phyloP scores from a whole-genome alignment of 2,888 invertebrate species.

The Eucera pruinosa region DNA sequence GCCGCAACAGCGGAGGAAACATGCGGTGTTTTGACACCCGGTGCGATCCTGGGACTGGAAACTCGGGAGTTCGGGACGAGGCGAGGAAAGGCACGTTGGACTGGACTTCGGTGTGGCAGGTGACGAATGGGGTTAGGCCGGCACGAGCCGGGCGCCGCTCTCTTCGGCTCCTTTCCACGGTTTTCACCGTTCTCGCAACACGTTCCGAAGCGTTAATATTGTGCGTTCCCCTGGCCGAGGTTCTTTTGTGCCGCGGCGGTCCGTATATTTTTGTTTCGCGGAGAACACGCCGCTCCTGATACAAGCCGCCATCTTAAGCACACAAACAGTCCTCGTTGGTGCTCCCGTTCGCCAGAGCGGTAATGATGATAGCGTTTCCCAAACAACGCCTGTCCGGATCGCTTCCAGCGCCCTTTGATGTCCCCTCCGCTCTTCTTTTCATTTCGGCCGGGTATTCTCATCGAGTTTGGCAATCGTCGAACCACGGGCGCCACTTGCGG shows the following conservation, averaged over 20 bases:
- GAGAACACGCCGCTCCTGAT: constrained; percentile 73
- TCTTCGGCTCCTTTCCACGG: constrained; percentile 35
- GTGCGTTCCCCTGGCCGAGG: constrained; percentile 28
- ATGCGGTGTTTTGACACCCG: constrained; percentile 41
- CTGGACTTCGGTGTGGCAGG: constrained; percentile 37
- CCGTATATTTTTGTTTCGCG: constrained; percentile 77
- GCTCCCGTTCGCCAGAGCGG: constrained; percentile 20
- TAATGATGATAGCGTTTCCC: constrained; percentile 54
- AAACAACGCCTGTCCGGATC: constrained; percentile 53
- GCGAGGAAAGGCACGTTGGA: constrained; percentile 26
- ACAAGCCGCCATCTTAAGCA: constrained; percentile 73
- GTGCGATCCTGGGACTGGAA: constrained; percentile 13
- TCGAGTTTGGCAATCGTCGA: background rate
- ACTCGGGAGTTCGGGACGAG: constrained; percentile 11
- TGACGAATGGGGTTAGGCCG: constrained; percentile 54
- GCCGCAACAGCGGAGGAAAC: too few relatives aligned
- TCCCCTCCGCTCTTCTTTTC: background rate
- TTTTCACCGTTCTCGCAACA: constrained; percentile 65
- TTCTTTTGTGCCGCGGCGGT: constrained; percentile 72
- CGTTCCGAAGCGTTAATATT: constrained; percentile 61
- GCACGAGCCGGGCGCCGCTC: constrained; percentile 36
- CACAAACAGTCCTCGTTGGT: constrained; percentile 67
- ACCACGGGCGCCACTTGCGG: background rate
- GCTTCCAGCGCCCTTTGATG: constrained; percentile 42
- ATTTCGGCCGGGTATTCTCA: background rate